Conservation (phyloP, 1,140 invertebrate species). For the Papilio polyxenes region DNA sequence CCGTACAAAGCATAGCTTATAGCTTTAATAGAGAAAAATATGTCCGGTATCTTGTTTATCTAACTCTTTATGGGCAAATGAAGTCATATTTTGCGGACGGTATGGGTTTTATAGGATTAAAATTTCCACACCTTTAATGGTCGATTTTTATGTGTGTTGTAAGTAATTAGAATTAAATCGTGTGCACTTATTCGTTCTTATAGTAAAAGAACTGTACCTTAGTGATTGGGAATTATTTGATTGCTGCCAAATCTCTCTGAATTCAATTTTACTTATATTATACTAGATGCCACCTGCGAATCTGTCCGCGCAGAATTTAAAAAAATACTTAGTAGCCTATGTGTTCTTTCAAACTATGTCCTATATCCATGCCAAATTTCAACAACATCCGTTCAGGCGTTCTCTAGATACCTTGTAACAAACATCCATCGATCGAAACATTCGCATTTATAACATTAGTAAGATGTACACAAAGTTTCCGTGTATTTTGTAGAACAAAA, state of each 20-base stretch:
- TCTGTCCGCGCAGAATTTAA: too few species aligned
- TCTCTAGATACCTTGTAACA: too few species aligned
- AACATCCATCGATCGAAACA: too few species aligned
- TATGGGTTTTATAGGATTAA: slow-evolving; percentile 16
- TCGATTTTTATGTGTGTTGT: background rate
- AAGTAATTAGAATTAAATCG: background rate
- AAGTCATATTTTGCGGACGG: slow-evolving; percentile 23
- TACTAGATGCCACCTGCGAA: too few species aligned
- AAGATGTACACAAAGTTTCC: too few species aligned
- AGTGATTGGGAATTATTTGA: background rate
- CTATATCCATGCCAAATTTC: too few species aligned
- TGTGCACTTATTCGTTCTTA: background rate
- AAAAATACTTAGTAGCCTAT: too few species aligned
- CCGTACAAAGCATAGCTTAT: slow-evolving; percentile 28
- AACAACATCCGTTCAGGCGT: too few species aligned
- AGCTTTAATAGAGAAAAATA: slow-evolving; percentile 18
- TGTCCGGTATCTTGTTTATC: slow-evolving; percentile 30
- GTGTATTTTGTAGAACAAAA: background rate
- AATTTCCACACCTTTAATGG: slow-evolving; percentile 17
- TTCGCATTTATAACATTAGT: too few species aligned
- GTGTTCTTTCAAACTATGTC: too few species aligned
- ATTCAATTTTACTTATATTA: too few species aligned
- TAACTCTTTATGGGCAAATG: slow-evolving; percentile 15
- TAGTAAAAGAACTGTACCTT: background rate
- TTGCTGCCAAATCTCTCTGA: too few species aligned